Evolutionary conservation across 2,113 vertebrate genomes (phyloP).

Genomic region (Eulemur macaco): DNA sequence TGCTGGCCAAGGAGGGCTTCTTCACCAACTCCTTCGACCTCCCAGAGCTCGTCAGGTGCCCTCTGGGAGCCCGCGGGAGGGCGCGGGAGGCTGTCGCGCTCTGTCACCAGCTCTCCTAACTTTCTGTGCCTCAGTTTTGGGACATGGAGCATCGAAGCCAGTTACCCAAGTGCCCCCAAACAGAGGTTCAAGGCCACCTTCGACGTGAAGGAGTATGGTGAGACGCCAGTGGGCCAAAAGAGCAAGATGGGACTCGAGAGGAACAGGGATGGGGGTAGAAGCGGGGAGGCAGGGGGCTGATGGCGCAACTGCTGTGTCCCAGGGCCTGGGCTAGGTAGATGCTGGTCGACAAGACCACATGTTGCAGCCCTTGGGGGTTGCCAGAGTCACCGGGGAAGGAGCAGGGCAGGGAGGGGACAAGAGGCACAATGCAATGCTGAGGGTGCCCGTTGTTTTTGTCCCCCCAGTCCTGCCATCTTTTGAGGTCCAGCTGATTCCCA

Average conservation of each 20-base stretch:
- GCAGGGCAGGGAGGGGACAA: fast-evolving
- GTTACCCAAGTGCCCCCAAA: not conserved
- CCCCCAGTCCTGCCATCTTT: conserved; percentile 74
- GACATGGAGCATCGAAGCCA: conserved; percentile 60
- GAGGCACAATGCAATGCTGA: not conserved
- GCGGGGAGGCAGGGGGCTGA: too few species aligned
- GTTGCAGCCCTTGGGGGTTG: not conserved
- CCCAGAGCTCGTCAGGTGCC: conserved; percentile 43
- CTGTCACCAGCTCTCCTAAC: not conserved
- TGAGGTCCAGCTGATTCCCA: conserved; percentile 80
- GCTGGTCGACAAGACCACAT: not conserved
- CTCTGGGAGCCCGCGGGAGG: fast-evolving
- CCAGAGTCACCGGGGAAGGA: not conserved
- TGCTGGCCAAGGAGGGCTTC: not conserved
- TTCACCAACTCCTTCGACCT: not conserved
- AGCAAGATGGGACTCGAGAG: fast-evolving
- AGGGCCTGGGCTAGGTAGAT: not conserved
- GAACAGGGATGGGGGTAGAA: not conserved
- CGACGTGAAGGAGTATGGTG: conserved; percentile 59
- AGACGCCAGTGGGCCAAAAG: not conserved
- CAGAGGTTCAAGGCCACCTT: conserved; percentile 53
- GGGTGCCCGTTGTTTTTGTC: too few species aligned
- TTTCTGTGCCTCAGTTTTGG: conserved; percentile 42
- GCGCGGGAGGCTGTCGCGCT: not conserved
- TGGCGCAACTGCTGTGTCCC: not conserved